phyloP scores from a whole-genome alignment of 1,140 invertebrate species.

The Anoplolepis gracilipes region DNA sequence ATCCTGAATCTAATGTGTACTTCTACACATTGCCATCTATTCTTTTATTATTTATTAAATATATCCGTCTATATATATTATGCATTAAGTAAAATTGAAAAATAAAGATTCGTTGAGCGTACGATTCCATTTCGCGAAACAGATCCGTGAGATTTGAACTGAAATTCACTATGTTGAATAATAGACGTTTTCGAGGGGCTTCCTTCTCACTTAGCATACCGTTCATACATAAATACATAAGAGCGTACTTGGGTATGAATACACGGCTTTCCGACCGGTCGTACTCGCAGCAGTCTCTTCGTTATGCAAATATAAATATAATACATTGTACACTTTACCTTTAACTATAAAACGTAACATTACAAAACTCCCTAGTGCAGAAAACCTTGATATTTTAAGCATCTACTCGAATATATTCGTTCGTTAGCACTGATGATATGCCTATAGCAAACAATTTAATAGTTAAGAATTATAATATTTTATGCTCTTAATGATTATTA shows the following conservation, averaged over 20 bases:
- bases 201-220: conserved; percentile 25
- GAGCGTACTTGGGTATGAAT: conserved; percentile 25
- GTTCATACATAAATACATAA: conserved; percentile 57
- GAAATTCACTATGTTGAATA: conserved; percentile 14
- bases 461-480: too few species aligned
- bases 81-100: not conserved
- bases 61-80: not conserved
- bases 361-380: not conserved
- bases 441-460: not conserved
- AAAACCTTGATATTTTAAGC: not conserved
- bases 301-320: conserved; percentile 57
- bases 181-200: not conserved
- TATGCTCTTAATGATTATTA: too few species aligned
- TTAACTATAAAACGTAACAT: not conserved
- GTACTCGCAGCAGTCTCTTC: conserved; percentile 11
- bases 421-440: not conserved
- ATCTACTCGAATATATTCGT: not conserved
- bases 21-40: too few species aligned
- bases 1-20: too few species aligned
- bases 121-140: conserved; percentile 1
- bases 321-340: conserved; percentile 8
- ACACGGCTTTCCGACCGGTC: conserved; percentile 29
- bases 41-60: not conserved
- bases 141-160: not conserved
- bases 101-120: not conserved